These are phyloP conservation scores for Halichoerus grypus DNA, from an alignment of 2,113 vertebrate genomes.

Conservation along the genomic window DNA sequence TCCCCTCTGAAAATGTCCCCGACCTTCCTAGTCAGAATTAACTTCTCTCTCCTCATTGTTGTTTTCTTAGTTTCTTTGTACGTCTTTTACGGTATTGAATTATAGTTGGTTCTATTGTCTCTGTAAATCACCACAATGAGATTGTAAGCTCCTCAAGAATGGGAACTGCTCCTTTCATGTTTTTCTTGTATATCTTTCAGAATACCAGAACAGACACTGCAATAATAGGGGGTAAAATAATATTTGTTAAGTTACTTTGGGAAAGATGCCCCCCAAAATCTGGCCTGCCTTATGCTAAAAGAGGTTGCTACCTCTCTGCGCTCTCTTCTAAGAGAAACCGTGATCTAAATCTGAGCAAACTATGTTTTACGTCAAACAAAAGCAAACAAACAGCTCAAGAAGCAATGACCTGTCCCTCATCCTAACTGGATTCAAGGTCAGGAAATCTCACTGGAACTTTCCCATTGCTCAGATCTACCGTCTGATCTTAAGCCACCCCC, in stretches of 20 bases:
- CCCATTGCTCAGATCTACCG: neutral
- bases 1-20: neutral
- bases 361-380: constrained; percentile 21
- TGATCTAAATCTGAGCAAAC: neutral
- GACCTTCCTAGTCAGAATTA: neutral
- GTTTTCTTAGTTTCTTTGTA: neutral
- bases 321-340: neutral
- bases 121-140: neutral
- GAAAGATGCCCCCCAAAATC: neutral
- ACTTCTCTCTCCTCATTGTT: neutral
- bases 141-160: neutral
- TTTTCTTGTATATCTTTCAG: neutral
- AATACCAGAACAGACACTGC: neutral
- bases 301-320: neutral
- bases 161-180: neutral
- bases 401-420: fast-evolving
- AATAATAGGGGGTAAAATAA: neutral
- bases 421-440: neutral
- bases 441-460: neutral
- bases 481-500: neutral
- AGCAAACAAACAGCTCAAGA: neutral
- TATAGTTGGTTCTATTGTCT: neutral
- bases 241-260: neutral
- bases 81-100: neutral
- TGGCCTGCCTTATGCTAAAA: neutral